Conservation (phyloP, 2,888 invertebrate species). For the Cheilosia impressa region DNA sequence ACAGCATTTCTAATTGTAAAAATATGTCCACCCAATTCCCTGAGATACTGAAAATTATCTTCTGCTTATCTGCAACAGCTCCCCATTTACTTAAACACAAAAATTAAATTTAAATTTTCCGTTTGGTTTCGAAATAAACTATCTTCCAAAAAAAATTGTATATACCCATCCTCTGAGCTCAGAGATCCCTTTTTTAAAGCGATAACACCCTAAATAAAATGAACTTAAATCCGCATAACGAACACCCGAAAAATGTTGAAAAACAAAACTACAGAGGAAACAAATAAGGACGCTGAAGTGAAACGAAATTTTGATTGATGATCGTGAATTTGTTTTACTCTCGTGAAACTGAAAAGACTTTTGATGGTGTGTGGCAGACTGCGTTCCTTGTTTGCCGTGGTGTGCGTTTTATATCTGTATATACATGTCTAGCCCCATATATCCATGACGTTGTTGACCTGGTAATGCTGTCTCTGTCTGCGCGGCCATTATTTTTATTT, state of each 20-base stretch:
- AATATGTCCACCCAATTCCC: not conserved
- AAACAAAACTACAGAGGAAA: conserved; percentile 56
- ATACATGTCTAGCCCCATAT: conserved; percentile 58
- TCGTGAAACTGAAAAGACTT: conserved; percentile 54
- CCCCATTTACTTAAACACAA: conserved; percentile 42
- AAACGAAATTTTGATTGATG: conserved; percentile 77
- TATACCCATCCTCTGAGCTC: conserved; percentile 35
- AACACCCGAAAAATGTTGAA: conserved; percentile 35
- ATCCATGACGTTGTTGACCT: conserved; percentile 70
- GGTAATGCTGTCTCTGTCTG: conserved; percentile 76
- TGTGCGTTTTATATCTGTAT: conserved; percentile 32
- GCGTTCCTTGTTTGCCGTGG: conserved; percentile 21
- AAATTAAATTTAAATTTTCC: conserved; percentile 56
- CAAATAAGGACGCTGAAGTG: conserved; percentile 73
- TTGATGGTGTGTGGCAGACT: conserved; percentile 12
- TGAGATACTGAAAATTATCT: not conserved
- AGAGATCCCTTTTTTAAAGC: conserved; percentile 58
- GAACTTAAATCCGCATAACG: conserved; percentile 58
- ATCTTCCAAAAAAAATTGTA: conserved; percentile 29
- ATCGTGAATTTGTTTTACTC: conserved; percentile 76
- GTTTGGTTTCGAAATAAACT: conserved; percentile 11
- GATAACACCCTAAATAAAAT: conserved; percentile 67
- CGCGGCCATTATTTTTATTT: conserved; percentile 76
- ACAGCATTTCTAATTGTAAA: not conserved
- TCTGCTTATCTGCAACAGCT: not conserved